phyloP scores from a whole-genome alignment of 2,113 vertebrate genomes.

The Oncorhynchus masou region DNA sequence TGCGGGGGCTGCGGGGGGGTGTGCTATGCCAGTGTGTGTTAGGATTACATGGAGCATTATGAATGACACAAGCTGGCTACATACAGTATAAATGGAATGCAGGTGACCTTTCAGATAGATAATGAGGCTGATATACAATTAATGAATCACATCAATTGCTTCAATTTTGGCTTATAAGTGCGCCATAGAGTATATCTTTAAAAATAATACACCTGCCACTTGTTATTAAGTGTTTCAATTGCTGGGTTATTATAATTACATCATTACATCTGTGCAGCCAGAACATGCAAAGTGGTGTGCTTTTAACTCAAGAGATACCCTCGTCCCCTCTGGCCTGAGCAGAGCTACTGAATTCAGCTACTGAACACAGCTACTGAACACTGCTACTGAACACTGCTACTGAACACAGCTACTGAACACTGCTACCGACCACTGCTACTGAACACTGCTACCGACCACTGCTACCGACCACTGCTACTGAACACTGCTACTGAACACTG shows the following conservation, averaged over 20 bases:
- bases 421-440: neutral
- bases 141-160: neutral
- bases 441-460: constrained; percentile 1
- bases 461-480: constrained; percentile 6
- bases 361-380: neutral
- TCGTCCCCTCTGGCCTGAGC: neutral
- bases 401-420: constrained; percentile 6
- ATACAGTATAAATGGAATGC: neutral
- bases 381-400: neutral
- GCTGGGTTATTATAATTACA: neutral
- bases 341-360: neutral
- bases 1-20: too few relatives aligned
- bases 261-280: neutral
- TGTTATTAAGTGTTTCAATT: neutral
- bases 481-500: neutral
- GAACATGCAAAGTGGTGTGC: neutral
- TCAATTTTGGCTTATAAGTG: neutral
- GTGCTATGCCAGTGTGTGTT: too few relatives aligned
- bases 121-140: neutral
- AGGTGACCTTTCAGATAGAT: neutral
- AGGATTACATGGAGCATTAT: neutral
- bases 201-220: neutral
- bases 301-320: neutral
- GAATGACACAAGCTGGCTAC: neutral
- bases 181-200: neutral